These are phyloP conservation scores for Amitus sp. DNA, from an alignment of 2,888 invertebrate genomes.

Conservation along the genomic window DNA sequence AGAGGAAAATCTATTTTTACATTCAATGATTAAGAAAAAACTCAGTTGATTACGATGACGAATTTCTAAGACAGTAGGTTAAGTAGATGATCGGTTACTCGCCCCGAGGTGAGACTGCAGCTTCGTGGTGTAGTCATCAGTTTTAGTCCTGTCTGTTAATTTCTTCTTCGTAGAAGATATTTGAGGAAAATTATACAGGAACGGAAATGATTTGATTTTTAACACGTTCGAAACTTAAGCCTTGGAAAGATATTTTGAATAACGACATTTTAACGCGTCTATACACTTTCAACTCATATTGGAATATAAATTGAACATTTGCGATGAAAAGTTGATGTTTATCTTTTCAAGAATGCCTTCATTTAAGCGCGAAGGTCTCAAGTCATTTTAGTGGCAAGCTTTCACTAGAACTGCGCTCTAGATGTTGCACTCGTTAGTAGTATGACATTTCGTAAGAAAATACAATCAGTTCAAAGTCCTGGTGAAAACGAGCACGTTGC, in stretches of 20 bases:
- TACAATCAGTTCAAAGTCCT: conserved; percentile 41
- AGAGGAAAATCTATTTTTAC: conserved; percentile 36
- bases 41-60: conserved; percentile 57
- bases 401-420: conserved; percentile 60
- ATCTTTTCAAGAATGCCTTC: background rate
- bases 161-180: conserved; percentile 53
- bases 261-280: no score
- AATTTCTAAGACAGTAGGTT: conserved; percentile 62
- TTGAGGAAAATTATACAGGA: conserved; percentile 48
- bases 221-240: no score
- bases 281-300: no score
- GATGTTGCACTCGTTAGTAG: no score
- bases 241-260: no score
- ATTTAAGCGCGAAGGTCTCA: background rate
- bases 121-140: conserved; percentile 60
- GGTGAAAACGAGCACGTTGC: conserved; percentile 55
- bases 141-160: conserved; percentile 55
- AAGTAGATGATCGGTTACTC: conserved; percentile 65
- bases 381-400: conserved; percentile 40
- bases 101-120: conserved; percentile 63
- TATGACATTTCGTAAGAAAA: no score
- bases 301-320: background rate
- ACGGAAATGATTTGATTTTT: no score
- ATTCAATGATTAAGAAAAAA: conserved; percentile 50
- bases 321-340: background rate